These are phyloP conservation scores for Mythimna loreyi DNA, from an alignment of 2,888 invertebrate genomes.

Conservation along the genomic window DNA sequence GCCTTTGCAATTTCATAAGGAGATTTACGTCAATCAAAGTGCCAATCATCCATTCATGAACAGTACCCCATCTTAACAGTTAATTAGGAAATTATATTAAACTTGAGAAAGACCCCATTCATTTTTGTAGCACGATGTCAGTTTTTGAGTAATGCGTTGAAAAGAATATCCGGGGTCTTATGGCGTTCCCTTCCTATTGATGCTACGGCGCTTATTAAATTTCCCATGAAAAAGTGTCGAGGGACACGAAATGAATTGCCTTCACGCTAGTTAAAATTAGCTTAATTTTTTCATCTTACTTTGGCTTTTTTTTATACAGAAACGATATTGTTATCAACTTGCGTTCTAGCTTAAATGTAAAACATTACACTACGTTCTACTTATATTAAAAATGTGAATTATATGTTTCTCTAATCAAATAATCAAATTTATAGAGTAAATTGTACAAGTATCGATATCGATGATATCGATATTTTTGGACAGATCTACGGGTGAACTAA, in stretches of 20 bases:
- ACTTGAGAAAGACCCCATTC: slow-evolving; percentile 46
- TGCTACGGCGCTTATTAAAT: slow-evolving; percentile 70
- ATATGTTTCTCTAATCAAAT: neutral
- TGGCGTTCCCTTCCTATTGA: slow-evolving; percentile 62
- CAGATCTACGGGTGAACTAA: too few relatives aligned
- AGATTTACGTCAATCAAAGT: neutral
- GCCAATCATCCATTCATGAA: slow-evolving; percentile 16
- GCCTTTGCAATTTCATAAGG: slow-evolving; percentile 4
- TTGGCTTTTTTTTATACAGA: slow-evolving; percentile 6
- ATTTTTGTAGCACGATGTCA: slow-evolving; percentile 49
- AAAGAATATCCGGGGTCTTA: slow-evolving; percentile 61
- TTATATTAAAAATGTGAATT: neutral
- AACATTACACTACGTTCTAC: too few relatives aligned
- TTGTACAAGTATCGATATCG: too few relatives aligned
- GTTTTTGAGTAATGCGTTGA: slow-evolving; percentile 57
- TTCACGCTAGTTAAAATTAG: slow-evolving; percentile 54
- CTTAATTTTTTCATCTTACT: slow-evolving; percentile 28
- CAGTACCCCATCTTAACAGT: slow-evolving; percentile 3
- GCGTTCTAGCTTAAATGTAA: neutral
- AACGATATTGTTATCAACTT: slow-evolving; percentile 3
- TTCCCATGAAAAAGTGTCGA: slow-evolving; percentile 69
- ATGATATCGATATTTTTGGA: too few relatives aligned
- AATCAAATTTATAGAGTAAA: too few relatives aligned
- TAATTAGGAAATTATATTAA: slow-evolving; percentile 31
- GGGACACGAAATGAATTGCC: slow-evolving; percentile 51